Percentiles rank a stretch among this genome's conserved stretches.
phyloP scores from a whole-genome alignment of 2,888 invertebrate genomes.

The Clitarchus hookeri region DNA sequence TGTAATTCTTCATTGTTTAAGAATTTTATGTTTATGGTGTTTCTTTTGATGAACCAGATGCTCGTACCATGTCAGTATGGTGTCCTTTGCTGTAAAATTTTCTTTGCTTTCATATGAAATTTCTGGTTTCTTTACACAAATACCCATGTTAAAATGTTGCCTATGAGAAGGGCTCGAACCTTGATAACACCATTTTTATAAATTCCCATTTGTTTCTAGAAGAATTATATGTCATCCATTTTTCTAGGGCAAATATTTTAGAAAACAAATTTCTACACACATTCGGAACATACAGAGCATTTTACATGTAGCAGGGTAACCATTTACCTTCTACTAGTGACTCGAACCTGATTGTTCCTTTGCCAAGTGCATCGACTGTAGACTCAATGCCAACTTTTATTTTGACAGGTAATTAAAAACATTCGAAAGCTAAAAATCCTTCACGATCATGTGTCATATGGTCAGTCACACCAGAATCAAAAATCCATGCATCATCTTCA shows the following conservation, averaged over 20 bases:
- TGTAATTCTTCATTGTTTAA: conserved; percentile 38
- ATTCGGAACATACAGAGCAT: conserved; percentile 27
- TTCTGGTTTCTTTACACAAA: conserved; percentile 6
- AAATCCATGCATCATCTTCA: conserved; percentile 35
- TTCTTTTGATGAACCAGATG: conserved; percentile 44
- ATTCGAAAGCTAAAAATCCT: conserved; percentile 35
- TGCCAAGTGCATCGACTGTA: conserved; percentile 34
- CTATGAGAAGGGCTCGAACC: conserved; percentile 28
- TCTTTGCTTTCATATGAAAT: not conserved
- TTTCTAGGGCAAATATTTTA: conserved; percentile 30
- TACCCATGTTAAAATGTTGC: too few relatives aligned
- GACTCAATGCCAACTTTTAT: conserved; percentile 19
- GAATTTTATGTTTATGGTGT: conserved; percentile 40
- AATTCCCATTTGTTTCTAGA: conserved; percentile 28
- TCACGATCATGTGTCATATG: conserved; percentile 41
- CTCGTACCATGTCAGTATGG: conserved; percentile 45
- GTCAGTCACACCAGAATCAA: conserved; percentile 41
- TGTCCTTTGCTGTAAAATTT: conserved; percentile 27
- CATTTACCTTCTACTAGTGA: conserved; percentile 34
- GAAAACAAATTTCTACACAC: too few relatives aligned
- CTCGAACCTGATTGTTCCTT: too few relatives aligned
- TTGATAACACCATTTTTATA: conserved; percentile 28
- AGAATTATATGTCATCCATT: conserved; percentile 28
- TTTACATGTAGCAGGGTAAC: conserved; percentile 38
- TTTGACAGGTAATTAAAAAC: conserved; percentile 34